A percentile compares a stretch with the other conserved stretches of the same genome.
Evolutionary conservation across 2,888 invertebrate genomes (phyloP).

Genomic region (Morpho deidamia): DNA sequence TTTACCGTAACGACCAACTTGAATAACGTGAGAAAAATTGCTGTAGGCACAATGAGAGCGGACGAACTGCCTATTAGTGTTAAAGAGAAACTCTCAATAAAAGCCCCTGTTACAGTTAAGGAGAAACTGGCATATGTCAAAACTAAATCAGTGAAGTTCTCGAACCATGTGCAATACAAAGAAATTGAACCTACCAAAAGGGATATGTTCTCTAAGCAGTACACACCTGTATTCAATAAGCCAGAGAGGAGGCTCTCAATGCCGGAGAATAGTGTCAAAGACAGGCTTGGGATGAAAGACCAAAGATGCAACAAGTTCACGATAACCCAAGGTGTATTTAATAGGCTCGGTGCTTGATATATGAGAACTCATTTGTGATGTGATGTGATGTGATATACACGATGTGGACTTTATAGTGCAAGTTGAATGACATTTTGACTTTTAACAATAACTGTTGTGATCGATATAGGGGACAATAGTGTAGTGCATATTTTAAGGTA

Average conservation of each 20-base stretch:
- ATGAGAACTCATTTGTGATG: not conserved
- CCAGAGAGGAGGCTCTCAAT: conserved; percentile 58
- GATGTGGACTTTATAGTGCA: too few species aligned
- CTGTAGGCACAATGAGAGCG: conserved; percentile 64
- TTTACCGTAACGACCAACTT: conserved; percentile 53
- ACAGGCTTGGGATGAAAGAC: conserved; percentile 51
- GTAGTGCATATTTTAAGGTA: too few species aligned
- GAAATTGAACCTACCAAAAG: conserved; percentile 52
- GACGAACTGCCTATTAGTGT: conserved; percentile 62
- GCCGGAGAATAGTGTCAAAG: conserved; percentile 40
- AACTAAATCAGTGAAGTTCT: conserved; percentile 67
- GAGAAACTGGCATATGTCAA: conserved; percentile 56
- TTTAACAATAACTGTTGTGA: too few species aligned
- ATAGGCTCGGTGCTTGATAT: conserved; percentile 54
- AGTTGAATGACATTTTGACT: too few species aligned
- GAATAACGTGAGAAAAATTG: conserved; percentile 52
- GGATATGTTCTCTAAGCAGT: conserved; percentile 22
- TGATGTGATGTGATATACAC: too few species aligned
- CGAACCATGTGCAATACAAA: conserved; percentile 62
- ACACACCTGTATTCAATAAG: conserved; percentile 56
- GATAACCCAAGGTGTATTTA: conserved; percentile 59
- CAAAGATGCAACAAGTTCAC: conserved; percentile 41
- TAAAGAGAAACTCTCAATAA: conserved; percentile 62
- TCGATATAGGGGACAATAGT: too few species aligned
- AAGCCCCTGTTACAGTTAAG: conserved; percentile 36